These are phyloP conservation scores for Acromyrmex echinatior DNA, from an alignment of 1,140 invertebrate genomes.

Conservation along the genomic window DNA sequence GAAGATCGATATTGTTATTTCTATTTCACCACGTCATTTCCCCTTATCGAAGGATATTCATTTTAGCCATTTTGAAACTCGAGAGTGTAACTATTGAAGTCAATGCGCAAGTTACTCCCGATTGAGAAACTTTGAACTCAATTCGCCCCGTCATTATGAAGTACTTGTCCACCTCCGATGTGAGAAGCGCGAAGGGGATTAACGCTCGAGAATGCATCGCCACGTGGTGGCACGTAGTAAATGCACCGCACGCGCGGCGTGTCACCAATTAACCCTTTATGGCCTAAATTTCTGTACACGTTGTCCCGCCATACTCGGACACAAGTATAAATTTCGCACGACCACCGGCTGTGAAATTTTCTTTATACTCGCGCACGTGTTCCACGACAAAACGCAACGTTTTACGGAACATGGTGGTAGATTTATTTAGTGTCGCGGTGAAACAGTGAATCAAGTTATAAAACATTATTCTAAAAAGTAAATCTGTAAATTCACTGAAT, in stretches of 20 bases:
- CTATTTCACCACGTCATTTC: not conserved
- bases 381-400: not conserved
- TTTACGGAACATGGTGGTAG: slow-evolving; percentile 2
- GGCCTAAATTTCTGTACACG: slow-evolving; percentile 50
- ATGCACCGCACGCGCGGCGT: slow-evolving; percentile 49
- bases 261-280: slow-evolving; percentile 70
- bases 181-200: slow-evolving; percentile 28
- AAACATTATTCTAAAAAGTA: not conserved
- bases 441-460: not conserved
- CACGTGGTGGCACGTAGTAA: slow-evolving; percentile 41
- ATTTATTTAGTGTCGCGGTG: not conserved
- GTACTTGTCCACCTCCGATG: slow-evolving; percentile 43
- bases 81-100: slow-evolving; percentile 1
- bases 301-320: slow-evolving; percentile 9
- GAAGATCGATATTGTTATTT: slow-evolving; percentile 7
- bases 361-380: not conserved
- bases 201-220: slow-evolving; percentile 45
- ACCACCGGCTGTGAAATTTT: slow-evolving; percentile 39
- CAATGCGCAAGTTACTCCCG: slow-evolving; percentile 32
- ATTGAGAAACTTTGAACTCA: slow-evolving; percentile 51
- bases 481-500: not conserved
- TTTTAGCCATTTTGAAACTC: slow-evolving; percentile 7
- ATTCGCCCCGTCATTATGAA: slow-evolving; percentile 40
- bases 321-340: slow-evolving; percentile 36
- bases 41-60: not conserved